phyloP scores from a whole-genome alignment of 2,113 vertebrate genomes.

The Ia io region DNA sequence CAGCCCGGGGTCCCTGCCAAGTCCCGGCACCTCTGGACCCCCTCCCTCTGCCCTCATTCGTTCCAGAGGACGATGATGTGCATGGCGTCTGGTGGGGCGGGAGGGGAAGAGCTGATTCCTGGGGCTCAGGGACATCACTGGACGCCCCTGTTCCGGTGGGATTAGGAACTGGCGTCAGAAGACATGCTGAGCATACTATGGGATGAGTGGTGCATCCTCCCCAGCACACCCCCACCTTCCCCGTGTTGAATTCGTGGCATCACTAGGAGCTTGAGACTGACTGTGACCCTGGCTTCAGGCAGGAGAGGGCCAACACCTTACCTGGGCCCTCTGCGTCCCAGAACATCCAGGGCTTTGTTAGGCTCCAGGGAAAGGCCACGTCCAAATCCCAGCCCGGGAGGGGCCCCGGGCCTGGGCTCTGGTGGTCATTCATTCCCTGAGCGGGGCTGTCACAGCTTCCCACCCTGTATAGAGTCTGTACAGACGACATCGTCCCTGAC shows the following conservation, averaged over 20 bases:
- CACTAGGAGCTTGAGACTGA: background rate
- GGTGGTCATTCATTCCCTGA: slow-evolving; percentile 69
- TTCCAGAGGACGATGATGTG: background rate
- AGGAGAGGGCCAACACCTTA: background rate
- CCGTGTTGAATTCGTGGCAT: background rate
- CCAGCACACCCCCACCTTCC: background rate
- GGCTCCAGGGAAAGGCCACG: background rate
- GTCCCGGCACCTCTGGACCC: background rate
- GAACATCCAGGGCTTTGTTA: background rate
- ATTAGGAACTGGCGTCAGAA: slow-evolving; percentile 16
- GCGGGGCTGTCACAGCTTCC: slow-evolving; percentile 71
- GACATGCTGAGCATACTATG: background rate
- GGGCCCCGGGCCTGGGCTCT: background rate
- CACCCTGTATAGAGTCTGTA: slow-evolving; percentile 82
- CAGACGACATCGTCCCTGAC: slow-evolving; percentile 79
- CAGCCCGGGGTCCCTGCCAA: background rate
- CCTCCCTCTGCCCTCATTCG: background rate
- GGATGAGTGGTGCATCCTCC: background rate
- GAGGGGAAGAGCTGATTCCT: background rate
- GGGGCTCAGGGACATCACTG: background rate
- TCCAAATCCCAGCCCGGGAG: background rate
- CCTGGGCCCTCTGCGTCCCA: background rate
- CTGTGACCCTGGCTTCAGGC: background rate
- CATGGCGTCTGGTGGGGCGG: background rate
- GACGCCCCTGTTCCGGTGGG: background rate